Conservation (phyloP, 2,888 invertebrate genomes). For the Agapostemon virescens region DNA sequence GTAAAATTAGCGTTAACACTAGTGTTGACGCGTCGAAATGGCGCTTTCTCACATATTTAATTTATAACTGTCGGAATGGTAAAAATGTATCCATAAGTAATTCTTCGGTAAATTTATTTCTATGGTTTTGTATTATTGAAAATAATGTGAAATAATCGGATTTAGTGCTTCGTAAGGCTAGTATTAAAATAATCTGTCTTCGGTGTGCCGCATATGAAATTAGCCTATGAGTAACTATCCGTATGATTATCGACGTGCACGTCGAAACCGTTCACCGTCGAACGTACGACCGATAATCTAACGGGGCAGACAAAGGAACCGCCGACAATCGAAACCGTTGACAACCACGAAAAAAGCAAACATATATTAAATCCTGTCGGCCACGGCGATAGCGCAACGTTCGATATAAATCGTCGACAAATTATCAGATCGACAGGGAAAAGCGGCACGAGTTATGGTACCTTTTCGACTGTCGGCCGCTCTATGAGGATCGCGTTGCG, state of each 20-base stretch:
- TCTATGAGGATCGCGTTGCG: constrained; percentile 6
- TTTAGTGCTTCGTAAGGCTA: too few species aligned
- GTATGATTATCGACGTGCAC: not conserved
- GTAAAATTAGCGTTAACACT: too few species aligned
- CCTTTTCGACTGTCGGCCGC: constrained; percentile 5
- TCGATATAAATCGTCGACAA: constrained; percentile 11
- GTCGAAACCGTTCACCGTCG: not conserved
- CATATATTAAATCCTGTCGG: constrained; percentile 22
- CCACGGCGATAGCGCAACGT: not conserved
- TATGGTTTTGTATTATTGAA: too few species aligned
- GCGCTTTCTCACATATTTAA: too few species aligned
- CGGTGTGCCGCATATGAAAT: too few species aligned
- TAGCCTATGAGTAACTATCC: too few species aligned
- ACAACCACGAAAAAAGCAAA: constrained; percentile 18
- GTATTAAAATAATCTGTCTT: too few species aligned
- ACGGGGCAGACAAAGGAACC: constrained; percentile 2
- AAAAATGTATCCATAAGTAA: too few species aligned
- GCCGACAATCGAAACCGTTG: not conserved
- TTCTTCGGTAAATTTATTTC: too few species aligned
- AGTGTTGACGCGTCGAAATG: too few species aligned
- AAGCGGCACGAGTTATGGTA: not conserved
- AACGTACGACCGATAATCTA: constrained; percentile 10
- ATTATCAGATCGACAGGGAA: constrained; percentile 19
- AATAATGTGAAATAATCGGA: too few species aligned
- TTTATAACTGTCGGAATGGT: too few species aligned